A percentile compares a stretch with the other conserved stretches of the same genome.
Conservation (phyloP, 2,797 vertebrate genomes). For the Oryzias dopingdopingensis region DNA sequence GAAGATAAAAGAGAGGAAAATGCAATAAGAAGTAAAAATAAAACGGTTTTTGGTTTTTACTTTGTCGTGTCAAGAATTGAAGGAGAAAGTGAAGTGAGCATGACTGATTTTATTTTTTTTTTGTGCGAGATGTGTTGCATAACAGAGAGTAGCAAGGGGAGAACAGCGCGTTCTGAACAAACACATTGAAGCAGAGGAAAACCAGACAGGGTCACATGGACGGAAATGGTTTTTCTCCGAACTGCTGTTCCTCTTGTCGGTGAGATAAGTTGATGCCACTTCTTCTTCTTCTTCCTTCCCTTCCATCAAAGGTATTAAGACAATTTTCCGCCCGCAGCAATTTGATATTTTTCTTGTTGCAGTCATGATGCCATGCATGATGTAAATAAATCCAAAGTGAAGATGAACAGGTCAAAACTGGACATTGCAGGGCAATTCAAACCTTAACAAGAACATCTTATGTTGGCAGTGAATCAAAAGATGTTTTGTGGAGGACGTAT, state of each 20-base stretch:
- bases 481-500: too few species aligned
- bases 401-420: background rate
- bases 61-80: background rate
- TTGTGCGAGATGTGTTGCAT: constrained; percentile 42
- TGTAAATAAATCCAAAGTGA: background rate
- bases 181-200: constrained; percentile 73
- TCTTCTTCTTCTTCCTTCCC: constrained; percentile 51
- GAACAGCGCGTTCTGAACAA: constrained; percentile 70
- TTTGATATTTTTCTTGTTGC: constrained; percentile 4
- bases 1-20: constrained; percentile 7
- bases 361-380: background rate
- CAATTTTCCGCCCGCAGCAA: constrained; percentile 30
- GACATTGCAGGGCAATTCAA: background rate
- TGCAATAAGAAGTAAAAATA: constrained; percentile 5
- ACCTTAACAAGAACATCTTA: background rate
- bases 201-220: constrained; percentile 67
- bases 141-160: constrained; percentile 53
- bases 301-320: background rate
- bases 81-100: constrained; percentile 8
- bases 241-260: constrained; percentile 58
- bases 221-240: constrained; percentile 83
- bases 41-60: background rate
- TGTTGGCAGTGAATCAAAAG: too few species aligned
- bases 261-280: constrained; percentile 34
- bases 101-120: background rate